A percentile compares a stretch with the other conserved stretches of the same genome.
These are phyloP conservation scores for Megalurothrips usitatus DNA, from an alignment of 2,888 invertebrate species.

Conservation along the genomic window DNA sequence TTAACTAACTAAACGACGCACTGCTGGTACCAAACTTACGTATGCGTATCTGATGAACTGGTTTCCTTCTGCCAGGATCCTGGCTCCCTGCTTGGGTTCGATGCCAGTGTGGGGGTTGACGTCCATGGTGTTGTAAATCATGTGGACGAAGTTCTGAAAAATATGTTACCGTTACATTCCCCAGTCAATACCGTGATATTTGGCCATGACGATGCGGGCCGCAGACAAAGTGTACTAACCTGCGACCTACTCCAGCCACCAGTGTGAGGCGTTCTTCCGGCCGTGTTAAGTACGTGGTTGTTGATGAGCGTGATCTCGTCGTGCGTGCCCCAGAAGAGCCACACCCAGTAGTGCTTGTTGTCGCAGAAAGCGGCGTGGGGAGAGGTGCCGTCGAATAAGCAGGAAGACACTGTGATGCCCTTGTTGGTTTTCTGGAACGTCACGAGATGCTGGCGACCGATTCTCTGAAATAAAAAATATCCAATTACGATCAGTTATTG, in stretches of 20 bases:
- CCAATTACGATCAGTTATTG: slow-evolving; percentile 31
- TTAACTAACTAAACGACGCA: not conserved
- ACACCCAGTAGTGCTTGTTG: slow-evolving; percentile 32
- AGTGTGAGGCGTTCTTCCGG: slow-evolving; percentile 30
- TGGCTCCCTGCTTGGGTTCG: not conserved
- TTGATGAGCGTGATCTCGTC: slow-evolving; percentile 30
- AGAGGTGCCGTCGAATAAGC: slow-evolving; percentile 29
- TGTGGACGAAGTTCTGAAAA: slow-evolving; percentile 7
- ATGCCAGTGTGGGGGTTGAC: not conserved
- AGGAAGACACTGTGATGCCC: slow-evolving; percentile 26
- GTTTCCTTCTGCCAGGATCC: not conserved
- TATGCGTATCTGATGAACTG: not conserved
- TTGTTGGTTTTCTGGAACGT: slow-evolving; percentile 26
- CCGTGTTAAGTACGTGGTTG: slow-evolving; percentile 29
- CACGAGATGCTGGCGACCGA: slow-evolving; percentile 32
- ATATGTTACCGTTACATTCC: too few species aligned
- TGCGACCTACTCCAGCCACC: not conserved
- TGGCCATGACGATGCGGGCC: too few species aligned
- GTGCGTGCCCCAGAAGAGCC: slow-evolving; percentile 30
- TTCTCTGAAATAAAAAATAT: slow-evolving; percentile 23
- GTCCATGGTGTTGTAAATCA: not conserved
- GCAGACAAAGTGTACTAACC: not conserved
- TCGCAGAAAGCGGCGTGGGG: slow-evolving; percentile 29
- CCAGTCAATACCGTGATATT: too few species aligned
- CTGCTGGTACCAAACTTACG: not conserved